These are phyloP conservation scores for Myxocyprinus asiaticus DNA, from an alignment of 2,113 vertebrate species.

Conservation along the genomic window DNA sequence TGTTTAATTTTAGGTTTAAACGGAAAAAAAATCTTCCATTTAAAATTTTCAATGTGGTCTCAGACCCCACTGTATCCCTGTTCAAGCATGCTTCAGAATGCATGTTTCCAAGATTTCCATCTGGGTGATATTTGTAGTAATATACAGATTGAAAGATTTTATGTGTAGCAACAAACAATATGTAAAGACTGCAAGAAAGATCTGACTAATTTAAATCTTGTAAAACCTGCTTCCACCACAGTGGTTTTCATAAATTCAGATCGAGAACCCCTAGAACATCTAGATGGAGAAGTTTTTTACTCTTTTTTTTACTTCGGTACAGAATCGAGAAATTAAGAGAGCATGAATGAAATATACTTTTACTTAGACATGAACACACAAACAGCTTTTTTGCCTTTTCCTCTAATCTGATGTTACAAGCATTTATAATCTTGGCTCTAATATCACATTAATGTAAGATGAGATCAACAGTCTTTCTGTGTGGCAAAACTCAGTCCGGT, in stretches of 20 bases:
- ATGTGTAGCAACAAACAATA: too few relatives aligned
- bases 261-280: not conserved
- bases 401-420: constrained; percentile 51
- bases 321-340: not conserved
- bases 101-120: too few relatives aligned
- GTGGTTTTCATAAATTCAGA: not conserved
- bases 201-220: too few relatives aligned
- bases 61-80: too few relatives aligned
- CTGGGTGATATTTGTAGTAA: too few relatives aligned
- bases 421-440: not conserved
- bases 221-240: not conserved
- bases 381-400: constrained; percentile 45
- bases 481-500: constrained; percentile 64
- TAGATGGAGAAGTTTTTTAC: not conserved
- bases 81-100: too few relatives aligned
- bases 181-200: too few relatives aligned
- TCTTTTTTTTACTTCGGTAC: not conserved
- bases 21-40: too few relatives aligned
- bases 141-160: too few relatives aligned
- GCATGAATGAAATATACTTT: not conserved
- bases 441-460: constrained; percentile 62
- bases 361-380: constrained; percentile 37
- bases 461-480: constrained; percentile 65
- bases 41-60: too few relatives aligned
- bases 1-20: too few relatives aligned